These are phyloP conservation scores for Baryphthengus martii DNA, from an alignment of 2,113 vertebrate genomes.

Conservation along the genomic window DNA sequence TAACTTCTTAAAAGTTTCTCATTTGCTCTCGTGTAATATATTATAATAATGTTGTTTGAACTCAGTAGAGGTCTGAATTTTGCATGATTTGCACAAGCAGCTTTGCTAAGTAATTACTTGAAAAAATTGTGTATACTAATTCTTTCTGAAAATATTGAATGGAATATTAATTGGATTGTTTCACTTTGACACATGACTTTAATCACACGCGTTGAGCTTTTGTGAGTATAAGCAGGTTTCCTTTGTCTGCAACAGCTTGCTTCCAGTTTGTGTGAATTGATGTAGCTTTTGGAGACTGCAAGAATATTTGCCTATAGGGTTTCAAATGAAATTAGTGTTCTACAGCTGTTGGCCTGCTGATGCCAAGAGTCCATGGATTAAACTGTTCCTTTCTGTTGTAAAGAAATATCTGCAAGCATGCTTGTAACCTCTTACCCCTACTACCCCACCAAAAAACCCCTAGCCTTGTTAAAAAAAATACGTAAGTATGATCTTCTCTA, in stretches of 20 bases:
- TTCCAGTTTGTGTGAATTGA: neutral
- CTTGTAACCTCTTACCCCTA: neutral
- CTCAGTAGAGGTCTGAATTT: neutral
- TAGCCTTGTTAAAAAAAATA: neutral
- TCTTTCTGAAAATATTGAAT: neutral
- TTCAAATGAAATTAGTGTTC: conserved; percentile 49
- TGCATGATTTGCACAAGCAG: neutral
- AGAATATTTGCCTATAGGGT: conserved; percentile 5
- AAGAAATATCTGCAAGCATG: neutral
- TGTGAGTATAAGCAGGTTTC: neutral
- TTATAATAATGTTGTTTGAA: neutral
- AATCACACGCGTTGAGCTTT: neutral
- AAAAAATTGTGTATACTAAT: neutral
- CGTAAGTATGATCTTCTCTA: neutral
- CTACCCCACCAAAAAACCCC: rapidly evolving
- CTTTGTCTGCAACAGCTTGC: conserved; percentile 1
- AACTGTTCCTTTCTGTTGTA: neutral
- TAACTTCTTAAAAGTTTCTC: neutral
- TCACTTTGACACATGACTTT: neutral
- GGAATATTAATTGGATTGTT: neutral
- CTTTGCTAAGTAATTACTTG: neutral
- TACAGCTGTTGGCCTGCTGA: conserved; percentile 28
- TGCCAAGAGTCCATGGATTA: neutral
- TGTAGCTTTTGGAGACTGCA: neutral
- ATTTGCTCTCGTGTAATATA: neutral